Conservation (phyloP, 53 echinoderm and acorn worm genomes). For the Echinarachnius parma region DNA sequence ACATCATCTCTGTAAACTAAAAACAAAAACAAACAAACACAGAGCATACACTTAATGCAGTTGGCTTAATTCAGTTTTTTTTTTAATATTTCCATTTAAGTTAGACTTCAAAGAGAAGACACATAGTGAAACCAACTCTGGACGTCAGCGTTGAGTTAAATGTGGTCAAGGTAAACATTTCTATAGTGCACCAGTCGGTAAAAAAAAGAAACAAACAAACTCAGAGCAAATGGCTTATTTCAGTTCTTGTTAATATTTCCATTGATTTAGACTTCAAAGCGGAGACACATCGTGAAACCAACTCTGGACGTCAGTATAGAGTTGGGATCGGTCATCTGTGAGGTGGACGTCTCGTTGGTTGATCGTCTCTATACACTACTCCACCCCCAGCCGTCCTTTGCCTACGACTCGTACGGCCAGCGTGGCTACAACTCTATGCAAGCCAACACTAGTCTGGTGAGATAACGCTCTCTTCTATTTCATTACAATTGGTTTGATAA, state of each 20-base stretch:
- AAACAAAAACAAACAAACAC: no score
- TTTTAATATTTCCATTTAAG: no score
- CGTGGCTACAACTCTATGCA: conserved; percentile 46
- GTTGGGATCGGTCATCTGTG: conserved; percentile 71
- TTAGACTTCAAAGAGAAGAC: conserved; percentile 19
- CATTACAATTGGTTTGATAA: no score
- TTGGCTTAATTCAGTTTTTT: no score
- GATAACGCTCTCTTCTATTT: no score
- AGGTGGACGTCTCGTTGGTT: conserved; percentile 85
- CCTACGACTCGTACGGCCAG: conserved; percentile 42
- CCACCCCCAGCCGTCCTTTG: conserved; percentile 70
- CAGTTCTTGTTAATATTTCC: background rate
- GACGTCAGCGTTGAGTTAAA: conserved; percentile 74
- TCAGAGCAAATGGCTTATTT: no score
- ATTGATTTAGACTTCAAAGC: background rate
- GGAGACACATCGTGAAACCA: conserved; percentile 54
- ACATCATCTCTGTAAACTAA: conserved; percentile 71
- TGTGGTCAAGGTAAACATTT: conserved; percentile 71
- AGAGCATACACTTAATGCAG: no score
- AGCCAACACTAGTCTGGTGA: conserved; percentile 40
- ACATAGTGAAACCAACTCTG: conserved; percentile 60
- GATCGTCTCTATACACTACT: conserved; percentile 80
- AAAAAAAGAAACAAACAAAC: no score
- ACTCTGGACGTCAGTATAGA: conserved; percentile 68
- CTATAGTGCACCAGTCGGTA: conserved; percentile 85